Conservation (phyloP, 2,797 vertebrate species). For the Scolopax rusticola region DNA sequence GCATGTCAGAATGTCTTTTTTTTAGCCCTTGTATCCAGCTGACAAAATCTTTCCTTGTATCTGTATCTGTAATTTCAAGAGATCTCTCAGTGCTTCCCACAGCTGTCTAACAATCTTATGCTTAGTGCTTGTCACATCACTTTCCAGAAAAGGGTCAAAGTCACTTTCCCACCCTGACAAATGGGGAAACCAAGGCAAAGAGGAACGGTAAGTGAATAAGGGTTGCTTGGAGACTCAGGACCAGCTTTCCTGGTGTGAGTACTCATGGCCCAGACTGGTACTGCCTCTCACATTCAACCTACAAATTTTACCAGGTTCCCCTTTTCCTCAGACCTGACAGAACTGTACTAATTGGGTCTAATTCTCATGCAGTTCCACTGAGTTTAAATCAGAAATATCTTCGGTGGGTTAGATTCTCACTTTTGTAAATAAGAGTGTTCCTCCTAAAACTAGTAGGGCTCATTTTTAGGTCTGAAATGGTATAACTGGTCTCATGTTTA, state of each 20-base stretch:
- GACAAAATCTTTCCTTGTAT: conserved; percentile 70
- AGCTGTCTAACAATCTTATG: conserved; percentile 60
- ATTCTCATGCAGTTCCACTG: background rate
- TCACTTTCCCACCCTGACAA: background rate
- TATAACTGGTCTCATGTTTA: background rate
- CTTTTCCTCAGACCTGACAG: background rate
- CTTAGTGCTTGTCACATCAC: conserved; percentile 58
- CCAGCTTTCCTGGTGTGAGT: background rate
- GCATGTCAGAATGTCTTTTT: conserved; percentile 60
- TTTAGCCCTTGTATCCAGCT: conserved; percentile 46
- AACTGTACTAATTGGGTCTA: background rate
- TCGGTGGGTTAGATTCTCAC: background rate
- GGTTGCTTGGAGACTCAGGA: background rate
- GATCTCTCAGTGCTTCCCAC: conserved; percentile 64
- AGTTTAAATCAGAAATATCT: background rate
- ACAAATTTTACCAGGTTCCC: background rate
- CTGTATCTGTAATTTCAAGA: conserved; percentile 67
- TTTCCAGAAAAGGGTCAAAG: conserved; percentile 37
- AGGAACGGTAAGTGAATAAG: background rate
- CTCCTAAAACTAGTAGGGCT: background rate
- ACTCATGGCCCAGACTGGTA: background rate
- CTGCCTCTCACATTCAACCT: background rate
- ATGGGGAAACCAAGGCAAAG: background rate
- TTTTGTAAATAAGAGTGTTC: background rate
- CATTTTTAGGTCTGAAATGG: background rate